phyloP scores from a whole-genome alignment of 2,888 invertebrate genomes.

The Cataglyphis albicans region DNA sequence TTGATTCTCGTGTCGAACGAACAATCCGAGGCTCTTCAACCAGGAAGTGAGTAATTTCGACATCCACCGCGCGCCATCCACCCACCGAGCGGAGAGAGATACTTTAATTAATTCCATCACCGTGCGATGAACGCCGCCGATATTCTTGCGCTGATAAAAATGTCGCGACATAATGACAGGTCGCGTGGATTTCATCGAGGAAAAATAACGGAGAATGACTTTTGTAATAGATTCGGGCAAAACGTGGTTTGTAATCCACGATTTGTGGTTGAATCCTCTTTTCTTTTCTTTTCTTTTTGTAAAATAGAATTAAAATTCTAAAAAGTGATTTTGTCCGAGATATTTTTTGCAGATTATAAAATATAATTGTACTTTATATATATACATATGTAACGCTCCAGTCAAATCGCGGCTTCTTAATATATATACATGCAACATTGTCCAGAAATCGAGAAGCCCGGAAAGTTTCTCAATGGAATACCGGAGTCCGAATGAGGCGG shows the following conservation, averaged over 20 bases:
- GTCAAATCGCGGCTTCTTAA: slow-evolving; percentile 59
- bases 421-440: slow-evolving; percentile 69
- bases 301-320: background rate
- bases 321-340: background rate
- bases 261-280: slow-evolving; percentile 1
- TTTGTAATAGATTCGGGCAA: slow-evolving; percentile 1
- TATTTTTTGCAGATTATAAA: background rate
- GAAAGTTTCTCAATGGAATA: slow-evolving; percentile 66
- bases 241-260: slow-evolving; percentile 25
- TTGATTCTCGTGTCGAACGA: slow-evolving; percentile 58
- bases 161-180: slow-evolving; percentile 22
- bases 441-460: slow-evolving; percentile 25
- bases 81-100: slow-evolving; percentile 74
- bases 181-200: background rate
- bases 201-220: slow-evolving; percentile 35
- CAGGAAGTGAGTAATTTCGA: slow-evolving; percentile 83
- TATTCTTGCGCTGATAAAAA: slow-evolving; percentile 69
- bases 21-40: slow-evolving; percentile 79
- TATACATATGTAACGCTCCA: slow-evolving; percentile 21
- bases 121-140: slow-evolving; percentile 71
- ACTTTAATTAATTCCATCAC: slow-evolving; percentile 79
- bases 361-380: background rate
- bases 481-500: slow-evolving; percentile 62
- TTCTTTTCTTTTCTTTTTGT: background rate
- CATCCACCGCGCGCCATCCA: slow-evolving; percentile 72